A percentile compares a stretch with the other conserved stretches of the same genome.
These are phyloP conservation scores for Platycheirus rosarum DNA, from an alignment of 2,888 invertebrate genomes.

Conservation along the genomic window DNA sequence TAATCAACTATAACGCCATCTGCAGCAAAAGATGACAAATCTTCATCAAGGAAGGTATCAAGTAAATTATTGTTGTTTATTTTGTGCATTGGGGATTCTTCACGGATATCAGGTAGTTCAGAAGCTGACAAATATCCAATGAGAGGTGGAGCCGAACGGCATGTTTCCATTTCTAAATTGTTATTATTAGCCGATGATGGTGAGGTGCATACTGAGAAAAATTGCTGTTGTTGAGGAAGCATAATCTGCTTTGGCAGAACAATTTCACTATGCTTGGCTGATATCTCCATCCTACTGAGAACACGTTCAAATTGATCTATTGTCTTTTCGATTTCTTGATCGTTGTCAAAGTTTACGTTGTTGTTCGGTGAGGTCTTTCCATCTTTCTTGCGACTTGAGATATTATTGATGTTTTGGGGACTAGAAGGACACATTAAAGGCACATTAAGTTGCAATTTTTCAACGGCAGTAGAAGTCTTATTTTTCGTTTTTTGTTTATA, in stretches of 20 bases:
- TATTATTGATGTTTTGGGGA: not conserved
- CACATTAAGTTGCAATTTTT: not conserved
- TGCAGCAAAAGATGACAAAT: not conserved
- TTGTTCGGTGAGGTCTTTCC: conserved; percentile 35
- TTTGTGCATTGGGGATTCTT: conserved; percentile 62
- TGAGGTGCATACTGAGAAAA: not conserved
- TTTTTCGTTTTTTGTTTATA: conserved; percentile 13
- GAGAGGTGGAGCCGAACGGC: conserved; percentile 31
- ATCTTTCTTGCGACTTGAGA: conserved; percentile 13
- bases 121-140: conserved; percentile 45
- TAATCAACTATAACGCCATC: conserved; percentile 47
- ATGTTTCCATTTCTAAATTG: conserved; percentile 55
- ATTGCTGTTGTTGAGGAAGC: not conserved
- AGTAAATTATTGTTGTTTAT: conserved; percentile 30
- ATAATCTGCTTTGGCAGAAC: not conserved
- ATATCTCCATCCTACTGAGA: conserved; percentile 59
- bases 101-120: conserved; percentile 71
- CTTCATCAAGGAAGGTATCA: conserved; percentile 20
- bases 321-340: conserved; percentile 64
- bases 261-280: conserved; percentile 25
- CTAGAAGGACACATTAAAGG: not conserved
- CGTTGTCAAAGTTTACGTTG: conserved; percentile 60
- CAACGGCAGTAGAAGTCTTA: not conserved
- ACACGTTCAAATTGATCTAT: conserved; percentile 71
- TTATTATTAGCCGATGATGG: conserved; percentile 38